These are phyloP conservation scores for Apomyelois bistriatella DNA, from an alignment of 2,888 invertebrate species.

Conservation along the genomic window DNA sequence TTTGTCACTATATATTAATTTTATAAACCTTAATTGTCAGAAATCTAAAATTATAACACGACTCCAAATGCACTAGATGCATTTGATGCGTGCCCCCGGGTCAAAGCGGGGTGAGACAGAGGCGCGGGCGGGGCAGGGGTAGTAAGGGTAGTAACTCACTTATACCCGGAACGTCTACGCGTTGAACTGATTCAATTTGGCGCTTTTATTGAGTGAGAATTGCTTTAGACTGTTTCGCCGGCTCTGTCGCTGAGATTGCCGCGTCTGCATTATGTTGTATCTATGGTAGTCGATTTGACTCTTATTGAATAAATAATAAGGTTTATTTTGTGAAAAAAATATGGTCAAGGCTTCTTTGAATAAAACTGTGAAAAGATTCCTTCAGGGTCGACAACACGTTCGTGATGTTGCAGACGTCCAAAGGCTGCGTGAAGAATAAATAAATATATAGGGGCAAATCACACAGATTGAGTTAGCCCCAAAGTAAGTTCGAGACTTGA, in stretches of 20 bases:
- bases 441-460: too few relatives aligned
- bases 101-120: neutral
- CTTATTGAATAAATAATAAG: too few relatives aligned
- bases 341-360: too few relatives aligned
- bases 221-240: constrained; percentile 31
- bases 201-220: constrained; percentile 42
- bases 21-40: too few relatives aligned
- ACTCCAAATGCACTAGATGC: constrained; percentile 6
- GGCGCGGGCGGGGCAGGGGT: neutral
- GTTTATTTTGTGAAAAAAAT: too few relatives aligned
- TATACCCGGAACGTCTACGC: constrained; percentile 30
- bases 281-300: neutral
- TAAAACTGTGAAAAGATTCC: too few relatives aligned
- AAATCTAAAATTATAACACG: neutral
- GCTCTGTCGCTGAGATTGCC: constrained; percentile 15
- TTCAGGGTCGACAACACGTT: too few relatives aligned
- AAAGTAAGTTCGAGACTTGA: too few relatives aligned
- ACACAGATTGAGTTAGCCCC: too few relatives aligned
- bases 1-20: too few relatives aligned
- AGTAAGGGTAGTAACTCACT: constrained; percentile 30
- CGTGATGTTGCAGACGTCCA: too few relatives aligned
- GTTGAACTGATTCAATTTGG: constrained; percentile 38
- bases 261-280: neutral
- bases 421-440: too few relatives aligned
- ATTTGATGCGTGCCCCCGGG: neutral